These are phyloP conservation scores for Hestina assimilis DNA, from an alignment of 1,140 invertebrate species.

Conservation along the genomic window DNA sequence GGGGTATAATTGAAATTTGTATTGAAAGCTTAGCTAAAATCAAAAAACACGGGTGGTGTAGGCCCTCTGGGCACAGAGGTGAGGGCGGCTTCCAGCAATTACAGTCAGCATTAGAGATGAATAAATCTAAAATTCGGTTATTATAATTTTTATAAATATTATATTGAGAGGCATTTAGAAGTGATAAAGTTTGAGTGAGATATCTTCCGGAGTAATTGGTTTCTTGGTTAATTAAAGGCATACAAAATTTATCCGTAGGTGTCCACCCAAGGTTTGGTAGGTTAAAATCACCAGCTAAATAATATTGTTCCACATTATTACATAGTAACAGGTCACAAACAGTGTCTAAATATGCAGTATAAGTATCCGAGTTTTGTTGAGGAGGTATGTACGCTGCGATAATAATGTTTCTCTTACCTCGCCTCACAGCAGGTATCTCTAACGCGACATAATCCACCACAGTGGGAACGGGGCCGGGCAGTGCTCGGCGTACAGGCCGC, in stretches of 20 bases:
- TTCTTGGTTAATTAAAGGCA: background rate
- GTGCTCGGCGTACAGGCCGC: background rate
- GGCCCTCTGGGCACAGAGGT: background rate
- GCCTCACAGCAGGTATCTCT: background rate
- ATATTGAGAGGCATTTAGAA: slow-evolving; percentile 5
- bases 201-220: background rate
- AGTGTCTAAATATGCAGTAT: background rate
- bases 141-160: slow-evolving; percentile 13
- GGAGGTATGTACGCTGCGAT: background rate
- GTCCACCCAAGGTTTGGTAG: slow-evolving; percentile 5
- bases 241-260: background rate
- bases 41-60: background rate
- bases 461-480: background rate
- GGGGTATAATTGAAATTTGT: background rate
- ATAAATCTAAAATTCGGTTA: slow-evolving; percentile 13
- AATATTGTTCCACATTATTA: background rate
- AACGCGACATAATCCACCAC: background rate
- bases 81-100: background rate
- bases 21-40: background rate
- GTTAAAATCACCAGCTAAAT: slow-evolving; percentile 17
- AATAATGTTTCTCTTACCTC: background rate
- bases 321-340: background rate
- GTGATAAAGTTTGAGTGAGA: slow-evolving; percentile 4
- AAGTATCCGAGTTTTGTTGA: background rate
- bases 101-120: slow-evolving; percentile 6